Evolutionary conservation across 2,888 invertebrate species (phyloP), one percentile per base, ranked within the genome.

Genomic region (Philereme transversata): DNA sequence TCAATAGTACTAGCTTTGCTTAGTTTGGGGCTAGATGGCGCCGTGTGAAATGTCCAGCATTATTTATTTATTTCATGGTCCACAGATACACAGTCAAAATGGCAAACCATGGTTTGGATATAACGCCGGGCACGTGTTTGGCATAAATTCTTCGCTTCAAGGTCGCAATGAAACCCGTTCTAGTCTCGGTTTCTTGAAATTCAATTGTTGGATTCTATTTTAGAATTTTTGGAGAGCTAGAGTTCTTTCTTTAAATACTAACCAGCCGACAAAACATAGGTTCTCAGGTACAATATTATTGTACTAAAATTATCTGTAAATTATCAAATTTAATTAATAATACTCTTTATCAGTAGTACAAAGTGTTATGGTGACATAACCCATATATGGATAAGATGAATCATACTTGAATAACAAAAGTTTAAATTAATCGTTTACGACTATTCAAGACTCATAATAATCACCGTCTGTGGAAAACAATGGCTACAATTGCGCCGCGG

Each of bases 141-240:
- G 80, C 79, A 82, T 83, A 82, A 77, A 82, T 79, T 77, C 71
- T 67, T 51, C 62, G 62, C 40, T 60, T 49, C 82, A 83, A 84
- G 82, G 84, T 74, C 68, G 62, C 10, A 1, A 10, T 56, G 41
- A 53, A 50, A 65, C 51, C 49, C 46, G 55, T 59, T 66, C 35
- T 57, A 50, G 53, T 33, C 40, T 49, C 45, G 52, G 57, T 47
- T 62, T 53, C 52, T 47, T 57, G 57, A 68, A 53, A 55, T 46
- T 56, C 34, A 44, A 61, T 59, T 58, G 62, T 58, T 35, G 55
- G n/a, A 47, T 62, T 54, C 52, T 52, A 49, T 50, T 48, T 62
- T 54, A 46, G 9, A 41, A 57, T 41, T 40, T 51, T 40, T 22
- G 9, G 22, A 5, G 33, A 9, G 5, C 4, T 11, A 10, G 5